Conservation (phyloP, 2,888 invertebrate species). For the Seira ritae region DNA sequence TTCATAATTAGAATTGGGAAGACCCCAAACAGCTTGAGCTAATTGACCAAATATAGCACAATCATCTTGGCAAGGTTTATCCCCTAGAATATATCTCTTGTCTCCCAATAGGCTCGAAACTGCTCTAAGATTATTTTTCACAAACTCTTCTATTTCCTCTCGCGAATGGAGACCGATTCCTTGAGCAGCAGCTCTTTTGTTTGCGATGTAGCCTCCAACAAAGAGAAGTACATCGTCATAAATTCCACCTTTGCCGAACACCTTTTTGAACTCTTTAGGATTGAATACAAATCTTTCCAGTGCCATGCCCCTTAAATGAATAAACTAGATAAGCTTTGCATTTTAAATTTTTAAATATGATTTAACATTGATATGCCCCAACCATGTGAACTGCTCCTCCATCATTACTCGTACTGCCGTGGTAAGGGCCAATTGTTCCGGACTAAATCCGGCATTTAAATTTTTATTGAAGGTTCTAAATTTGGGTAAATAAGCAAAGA, state of each 20-base stretch:
- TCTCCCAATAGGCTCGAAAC: slow-evolving; percentile 66
- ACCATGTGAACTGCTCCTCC: slow-evolving; percentile 60
- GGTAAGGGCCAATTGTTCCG: slow-evolving; percentile 41
- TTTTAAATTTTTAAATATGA: neutral
- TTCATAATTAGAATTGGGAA: slow-evolving; percentile 71
- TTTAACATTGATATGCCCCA: neutral
- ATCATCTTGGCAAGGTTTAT: slow-evolving; percentile 73
- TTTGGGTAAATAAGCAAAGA: neutral
- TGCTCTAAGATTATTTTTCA: slow-evolving; percentile 58
- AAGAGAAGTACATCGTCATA: slow-evolving; percentile 37
- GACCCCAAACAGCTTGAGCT: slow-evolving; percentile 74
- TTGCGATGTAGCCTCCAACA: slow-evolving; percentile 23
- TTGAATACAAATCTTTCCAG: slow-evolving; percentile 58
- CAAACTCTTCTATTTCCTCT: slow-evolving; percentile 66
- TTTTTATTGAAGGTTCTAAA: slow-evolving; percentile 45
- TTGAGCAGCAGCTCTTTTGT: slow-evolving; percentile 52
- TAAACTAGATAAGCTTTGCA: neutral
- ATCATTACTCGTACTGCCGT: slow-evolving; percentile 50
- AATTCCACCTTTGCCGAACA: slow-evolving; percentile 36
- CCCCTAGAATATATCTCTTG: slow-evolving; percentile 70
- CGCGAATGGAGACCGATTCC: slow-evolving; percentile 68
- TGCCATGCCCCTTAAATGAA: slow-evolving; percentile 51
- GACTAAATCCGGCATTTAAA: slow-evolving; percentile 39
- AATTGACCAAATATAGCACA: slow-evolving; percentile 76
- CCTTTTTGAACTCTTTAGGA: slow-evolving; percentile 51